Conservation (phyloP, 2,888 invertebrate genomes). For the Labia minor region DNA sequence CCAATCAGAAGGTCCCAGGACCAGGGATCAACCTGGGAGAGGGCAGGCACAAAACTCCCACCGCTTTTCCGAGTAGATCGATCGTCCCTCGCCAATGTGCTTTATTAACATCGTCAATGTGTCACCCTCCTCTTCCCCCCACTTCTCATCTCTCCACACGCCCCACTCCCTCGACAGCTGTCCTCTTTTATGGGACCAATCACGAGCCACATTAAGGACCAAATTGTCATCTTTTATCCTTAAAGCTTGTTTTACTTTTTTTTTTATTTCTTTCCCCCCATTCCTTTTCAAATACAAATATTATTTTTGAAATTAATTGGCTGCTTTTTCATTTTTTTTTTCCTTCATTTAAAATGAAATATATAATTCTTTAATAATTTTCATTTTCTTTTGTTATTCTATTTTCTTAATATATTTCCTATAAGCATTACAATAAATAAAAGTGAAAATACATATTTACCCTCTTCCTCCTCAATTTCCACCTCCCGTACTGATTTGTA, state of each 20-base stretch:
- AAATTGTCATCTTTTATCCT: constrained; percentile 1
- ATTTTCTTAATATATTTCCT: no score
- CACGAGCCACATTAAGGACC: background rate
- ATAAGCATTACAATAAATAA: no score
- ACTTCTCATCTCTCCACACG: no score
- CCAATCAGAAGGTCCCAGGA: background rate
- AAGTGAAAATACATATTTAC: no score
- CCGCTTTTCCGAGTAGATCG: background rate
- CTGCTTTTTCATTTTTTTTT: background rate
- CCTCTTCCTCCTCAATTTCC: no score
- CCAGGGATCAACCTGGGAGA: background rate
- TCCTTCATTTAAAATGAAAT: background rate
- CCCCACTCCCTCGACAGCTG: background rate
- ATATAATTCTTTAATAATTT: no score
- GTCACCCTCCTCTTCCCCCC: background rate
- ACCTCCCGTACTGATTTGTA: no score
- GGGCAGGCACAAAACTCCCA: background rate
- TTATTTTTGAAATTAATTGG: background rate
- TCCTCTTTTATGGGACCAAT: background rate
- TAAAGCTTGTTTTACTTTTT: background rate
- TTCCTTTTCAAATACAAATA: background rate
- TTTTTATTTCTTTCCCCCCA: no score
- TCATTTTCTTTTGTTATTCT: no score
- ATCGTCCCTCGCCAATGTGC: background rate
- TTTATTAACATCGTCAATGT: constrained; percentile 8